phyloP scores from a whole-genome alignment of 2,113 vertebrate genomes.

The Cyphomyrus plagiostoma region DNA sequence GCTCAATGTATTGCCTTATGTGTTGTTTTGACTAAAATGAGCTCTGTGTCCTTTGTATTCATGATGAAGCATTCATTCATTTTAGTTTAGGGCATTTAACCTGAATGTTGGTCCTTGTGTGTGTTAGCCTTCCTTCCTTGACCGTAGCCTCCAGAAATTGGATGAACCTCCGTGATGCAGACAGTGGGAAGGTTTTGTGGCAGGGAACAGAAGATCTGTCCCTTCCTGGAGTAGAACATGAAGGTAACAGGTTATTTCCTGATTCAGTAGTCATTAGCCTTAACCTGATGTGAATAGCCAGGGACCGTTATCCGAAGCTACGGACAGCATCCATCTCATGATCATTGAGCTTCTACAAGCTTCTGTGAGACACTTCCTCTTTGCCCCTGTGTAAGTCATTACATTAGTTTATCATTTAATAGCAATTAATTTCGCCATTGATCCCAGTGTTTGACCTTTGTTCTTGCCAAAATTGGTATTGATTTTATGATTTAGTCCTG shows the following conservation, averaged over 20 bases:
- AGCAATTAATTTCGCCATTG: background rate
- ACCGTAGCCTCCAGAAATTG: conserved; percentile 75
- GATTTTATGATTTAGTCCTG: background rate
- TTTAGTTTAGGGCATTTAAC: background rate
- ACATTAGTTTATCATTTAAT: background rate
- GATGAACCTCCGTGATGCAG: conserved; percentile 98
- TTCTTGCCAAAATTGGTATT: background rate
- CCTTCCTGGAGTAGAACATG: conserved; percentile 91
- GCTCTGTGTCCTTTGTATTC: background rate
- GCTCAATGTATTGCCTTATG: background rate
- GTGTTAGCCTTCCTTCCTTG: conserved; percentile 33
- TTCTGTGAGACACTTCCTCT: background rate
- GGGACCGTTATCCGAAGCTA: background rate
- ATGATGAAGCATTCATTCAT: background rate
- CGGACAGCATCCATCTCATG: background rate
- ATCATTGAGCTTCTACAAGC: background rate
- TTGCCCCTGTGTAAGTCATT: background rate
- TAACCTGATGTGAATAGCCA: background rate
- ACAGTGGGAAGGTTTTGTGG: conserved; percentile 95
- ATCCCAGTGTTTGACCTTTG: background rate
- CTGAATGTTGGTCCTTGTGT: conserved; percentile 2
- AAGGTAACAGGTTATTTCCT: conserved; percentile 70
- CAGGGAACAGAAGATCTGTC: conserved; percentile 98
- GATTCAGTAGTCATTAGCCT: background rate
- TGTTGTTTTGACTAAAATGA: background rate